Conservation (phyloP, 2,797 vertebrate genomes). For the Mormyrus proboscirostris region DNA sequence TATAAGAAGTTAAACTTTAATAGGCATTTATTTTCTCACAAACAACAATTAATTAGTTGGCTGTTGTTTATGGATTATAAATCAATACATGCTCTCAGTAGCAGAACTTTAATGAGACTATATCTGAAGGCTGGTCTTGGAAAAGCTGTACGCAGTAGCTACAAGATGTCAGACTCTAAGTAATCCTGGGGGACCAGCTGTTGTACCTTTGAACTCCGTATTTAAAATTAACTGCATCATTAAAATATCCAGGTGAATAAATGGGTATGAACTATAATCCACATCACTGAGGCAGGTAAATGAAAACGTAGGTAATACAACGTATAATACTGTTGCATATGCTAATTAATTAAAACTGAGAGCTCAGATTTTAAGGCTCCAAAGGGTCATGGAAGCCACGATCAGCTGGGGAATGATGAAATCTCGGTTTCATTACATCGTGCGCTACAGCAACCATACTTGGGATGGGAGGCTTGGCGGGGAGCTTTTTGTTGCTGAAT, state of each 20-base stretch:
- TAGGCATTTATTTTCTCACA: neutral
- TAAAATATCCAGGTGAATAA: neutral
- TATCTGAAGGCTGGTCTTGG: neutral
- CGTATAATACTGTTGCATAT: neutral
- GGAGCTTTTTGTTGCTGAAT: neutral
- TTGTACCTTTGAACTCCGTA: neutral
- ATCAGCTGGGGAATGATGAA: neutral
- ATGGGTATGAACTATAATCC: neutral
- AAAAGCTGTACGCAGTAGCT: neutral
- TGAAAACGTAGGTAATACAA: neutral
- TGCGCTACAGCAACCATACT: neutral
- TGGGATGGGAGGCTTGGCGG: neutral
- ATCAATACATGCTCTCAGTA: neutral
- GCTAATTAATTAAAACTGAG: neutral
- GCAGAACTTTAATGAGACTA: neutral
- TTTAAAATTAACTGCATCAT: neutral
- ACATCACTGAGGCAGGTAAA: neutral
- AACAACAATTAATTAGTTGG: neutral
- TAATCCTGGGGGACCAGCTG: neutral
- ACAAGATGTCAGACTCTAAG: neutral
- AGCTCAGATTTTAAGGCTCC: neutral
- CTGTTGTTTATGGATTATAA: constrained; percentile 7
- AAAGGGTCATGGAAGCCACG: neutral
- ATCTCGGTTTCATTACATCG: neutral
- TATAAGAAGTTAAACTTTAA: neutral